Conservation (phyloP, 2,797 vertebrate genomes). For the Chromis chromis region DNA sequence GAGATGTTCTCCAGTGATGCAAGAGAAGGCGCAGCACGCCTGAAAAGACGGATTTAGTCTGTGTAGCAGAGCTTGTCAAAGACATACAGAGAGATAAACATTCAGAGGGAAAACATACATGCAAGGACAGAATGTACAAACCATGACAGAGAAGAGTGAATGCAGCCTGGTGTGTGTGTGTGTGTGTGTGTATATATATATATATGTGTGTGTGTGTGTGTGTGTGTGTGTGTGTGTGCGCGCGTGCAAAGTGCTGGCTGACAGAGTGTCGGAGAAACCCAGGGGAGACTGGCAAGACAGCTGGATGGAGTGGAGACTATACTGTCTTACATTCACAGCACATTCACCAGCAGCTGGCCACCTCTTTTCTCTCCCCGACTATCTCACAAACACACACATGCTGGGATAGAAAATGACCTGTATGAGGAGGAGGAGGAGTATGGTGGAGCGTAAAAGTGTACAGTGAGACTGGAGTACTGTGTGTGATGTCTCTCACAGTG, state of each 20-base stretch:
- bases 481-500: conserved; percentile 28
- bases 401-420: conserved; percentile 3
- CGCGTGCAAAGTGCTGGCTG: conserved; percentile 34
- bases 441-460: not conserved
- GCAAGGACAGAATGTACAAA: conserved; percentile 24
- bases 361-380: conserved; percentile 4
- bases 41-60: conserved; percentile 18
- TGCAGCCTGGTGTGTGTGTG: conserved; percentile 26
- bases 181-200: too few species aligned
- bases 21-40: not conserved
- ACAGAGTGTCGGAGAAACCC: conserved; percentile 60
- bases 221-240: not conserved
- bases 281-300: conserved; percentile 57
- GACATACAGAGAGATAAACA: conserved; percentile 24
- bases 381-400: conserved; percentile 1
- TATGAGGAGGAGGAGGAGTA: conserved; percentile 4
- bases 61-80: conserved; percentile 24
- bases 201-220: too few species aligned
- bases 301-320: conserved; percentile 57
- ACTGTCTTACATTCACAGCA: conserved; percentile 50
- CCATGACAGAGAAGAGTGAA: conserved; percentile 23
- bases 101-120: conserved; percentile 22
- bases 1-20: conserved; percentile 5
- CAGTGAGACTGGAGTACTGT: conserved; percentile 20
- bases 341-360: conserved; percentile 55